phyloP scores from a whole-genome alignment of 2,888 invertebrate species.

The Muschampia plurimacula region DNA sequence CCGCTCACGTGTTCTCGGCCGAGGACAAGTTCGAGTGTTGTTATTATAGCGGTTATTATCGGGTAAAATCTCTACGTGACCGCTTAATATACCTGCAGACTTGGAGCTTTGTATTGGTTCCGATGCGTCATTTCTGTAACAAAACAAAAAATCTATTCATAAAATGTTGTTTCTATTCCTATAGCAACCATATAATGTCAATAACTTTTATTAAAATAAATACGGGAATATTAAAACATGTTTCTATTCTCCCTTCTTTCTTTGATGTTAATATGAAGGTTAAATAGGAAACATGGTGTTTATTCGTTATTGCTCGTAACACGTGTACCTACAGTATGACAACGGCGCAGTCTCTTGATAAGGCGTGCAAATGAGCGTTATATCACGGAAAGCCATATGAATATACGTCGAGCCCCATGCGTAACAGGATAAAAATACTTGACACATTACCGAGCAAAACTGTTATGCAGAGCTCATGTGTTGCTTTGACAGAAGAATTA shows the following conservation, averaged over 20 bases:
- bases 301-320: constrained; percentile 33
- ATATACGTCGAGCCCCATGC: constrained; percentile 17
- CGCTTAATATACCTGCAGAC: constrained; percentile 74
- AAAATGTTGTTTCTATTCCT: not conserved
- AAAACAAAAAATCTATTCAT: constrained; percentile 46
- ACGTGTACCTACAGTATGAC: constrained; percentile 26
- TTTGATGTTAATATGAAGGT: constrained; percentile 26
- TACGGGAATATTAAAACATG: constrained; percentile 1
- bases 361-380: constrained; percentile 32
- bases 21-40: constrained; percentile 70
- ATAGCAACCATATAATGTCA: not conserved
- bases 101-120: constrained; percentile 86
- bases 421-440: constrained; percentile 35
- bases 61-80: constrained; percentile 69
- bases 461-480: constrained; percentile 16
- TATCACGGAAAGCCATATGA: constrained; percentile 34
- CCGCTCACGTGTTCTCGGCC: constrained; percentile 69
- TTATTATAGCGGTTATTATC: constrained; percentile 76
- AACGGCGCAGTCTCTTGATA: constrained; percentile 24
- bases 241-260: not conserved
- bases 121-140: constrained; percentile 73
- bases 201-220: not conserved
- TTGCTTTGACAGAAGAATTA: constrained; percentile 19
- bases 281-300: constrained; percentile 35
- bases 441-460: constrained; percentile 28